These are phyloP conservation scores for Onthophagus sagittarius DNA, from an alignment of 2,888 invertebrate genomes.

Conservation along the genomic window DNA sequence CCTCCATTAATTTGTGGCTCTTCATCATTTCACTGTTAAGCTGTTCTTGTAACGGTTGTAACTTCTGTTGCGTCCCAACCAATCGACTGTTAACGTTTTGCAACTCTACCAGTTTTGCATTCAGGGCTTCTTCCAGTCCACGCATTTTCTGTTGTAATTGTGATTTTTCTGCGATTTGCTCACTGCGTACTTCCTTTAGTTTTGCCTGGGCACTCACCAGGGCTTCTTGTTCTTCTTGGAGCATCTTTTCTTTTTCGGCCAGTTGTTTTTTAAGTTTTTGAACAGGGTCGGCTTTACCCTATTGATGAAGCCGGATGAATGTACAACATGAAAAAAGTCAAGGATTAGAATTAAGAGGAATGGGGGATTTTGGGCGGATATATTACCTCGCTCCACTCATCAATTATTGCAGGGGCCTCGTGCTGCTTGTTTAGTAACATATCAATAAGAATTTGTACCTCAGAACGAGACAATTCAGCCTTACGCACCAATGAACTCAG, in stretches of 20 bases:
- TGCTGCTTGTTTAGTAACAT: slow-evolving; percentile 85
- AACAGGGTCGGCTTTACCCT: slow-evolving; percentile 80
- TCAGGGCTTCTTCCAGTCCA: slow-evolving; percentile 55
- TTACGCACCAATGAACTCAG: slow-evolving; percentile 66
- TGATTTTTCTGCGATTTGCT: slow-evolving; percentile 64
- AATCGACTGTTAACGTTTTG: slow-evolving; percentile 60
- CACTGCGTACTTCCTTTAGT: slow-evolving; percentile 71
- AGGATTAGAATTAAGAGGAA: too few species aligned
- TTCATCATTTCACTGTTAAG: slow-evolving; percentile 55
- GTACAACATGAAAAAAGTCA: not conserved
- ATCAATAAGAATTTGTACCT: slow-evolving; percentile 87
- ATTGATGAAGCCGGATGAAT: slow-evolving; percentile 19
- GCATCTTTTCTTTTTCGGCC: slow-evolving; percentile 77
- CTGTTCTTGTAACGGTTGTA: slow-evolving; percentile 61
- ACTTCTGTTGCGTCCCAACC: slow-evolving; percentile 55
- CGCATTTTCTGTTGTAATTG: slow-evolving; percentile 55
- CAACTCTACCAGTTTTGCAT: slow-evolving; percentile 55
- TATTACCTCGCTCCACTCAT: slow-evolving; percentile 78
- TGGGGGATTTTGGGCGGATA: not conserved
- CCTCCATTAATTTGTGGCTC: slow-evolving; percentile 53
- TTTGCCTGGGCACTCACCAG: slow-evolving; percentile 72
- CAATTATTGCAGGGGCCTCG: slow-evolving; percentile 66
- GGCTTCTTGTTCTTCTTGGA: slow-evolving; percentile 71
- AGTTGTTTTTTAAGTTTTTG: slow-evolving; percentile 84
- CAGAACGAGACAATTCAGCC: slow-evolving; percentile 78